Percentiles rank a stretch among this genome's conserved stretches.
phyloP scores from a whole-genome alignment of 53 echinoderm and acorn worm species.

The Holothuria scabra region DNA sequence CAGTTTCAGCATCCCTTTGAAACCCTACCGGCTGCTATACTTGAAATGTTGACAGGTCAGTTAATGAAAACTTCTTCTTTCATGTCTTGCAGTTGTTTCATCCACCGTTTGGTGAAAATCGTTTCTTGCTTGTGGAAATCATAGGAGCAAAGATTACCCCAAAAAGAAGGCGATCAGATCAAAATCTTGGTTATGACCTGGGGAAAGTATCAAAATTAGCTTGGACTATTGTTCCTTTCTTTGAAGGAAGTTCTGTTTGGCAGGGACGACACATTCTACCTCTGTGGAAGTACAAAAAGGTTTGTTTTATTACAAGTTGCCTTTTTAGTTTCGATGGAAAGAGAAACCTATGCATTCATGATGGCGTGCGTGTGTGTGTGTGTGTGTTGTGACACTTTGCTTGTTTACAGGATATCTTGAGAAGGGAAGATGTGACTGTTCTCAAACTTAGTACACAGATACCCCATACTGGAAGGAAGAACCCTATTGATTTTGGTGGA shows the following conservation, averaged over 20 bases:
- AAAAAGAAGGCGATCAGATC: neutral
- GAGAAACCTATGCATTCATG: too few relatives aligned
- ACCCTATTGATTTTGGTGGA: too few relatives aligned
- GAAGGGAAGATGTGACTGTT: too few relatives aligned
- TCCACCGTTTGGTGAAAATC: slow-evolving; percentile 2
- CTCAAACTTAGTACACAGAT: too few relatives aligned
- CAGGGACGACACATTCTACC: slow-evolving; percentile 6
- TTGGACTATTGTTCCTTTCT: slow-evolving; percentile 27
- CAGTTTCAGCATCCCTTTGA: too few relatives aligned
- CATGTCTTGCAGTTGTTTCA: neutral
- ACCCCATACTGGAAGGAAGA: too few relatives aligned
- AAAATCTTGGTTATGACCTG: neutral
- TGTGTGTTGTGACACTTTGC: too few relatives aligned
- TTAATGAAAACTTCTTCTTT: neutral
- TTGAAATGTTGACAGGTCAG: neutral
- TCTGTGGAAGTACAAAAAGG: neutral
- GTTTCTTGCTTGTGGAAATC: neutral
- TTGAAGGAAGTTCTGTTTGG: neutral
- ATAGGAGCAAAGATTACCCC: neutral
- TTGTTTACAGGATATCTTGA: too few relatives aligned
- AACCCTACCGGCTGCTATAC: neutral
- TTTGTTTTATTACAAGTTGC: neutral
- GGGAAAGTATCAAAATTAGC: neutral
- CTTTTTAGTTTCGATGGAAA: too few relatives aligned
- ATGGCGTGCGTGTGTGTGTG: too few relatives aligned